These are phyloP conservation scores for Empidonax alnorum DNA, from an alignment of 2,113 vertebrate genomes.

Conservation along the genomic window DNA sequence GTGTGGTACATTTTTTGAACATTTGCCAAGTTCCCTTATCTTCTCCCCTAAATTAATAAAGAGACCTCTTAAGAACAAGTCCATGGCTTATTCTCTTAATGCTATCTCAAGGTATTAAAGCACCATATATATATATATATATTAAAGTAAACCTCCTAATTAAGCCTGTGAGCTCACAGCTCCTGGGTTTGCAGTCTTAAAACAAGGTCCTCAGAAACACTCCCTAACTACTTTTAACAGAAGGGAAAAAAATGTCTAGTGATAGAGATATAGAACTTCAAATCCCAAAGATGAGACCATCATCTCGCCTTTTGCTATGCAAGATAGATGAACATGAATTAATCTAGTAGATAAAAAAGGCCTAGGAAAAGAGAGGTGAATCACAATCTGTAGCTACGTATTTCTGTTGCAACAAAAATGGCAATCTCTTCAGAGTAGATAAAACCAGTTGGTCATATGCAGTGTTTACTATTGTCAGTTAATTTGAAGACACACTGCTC, in stretches of 20 bases:
- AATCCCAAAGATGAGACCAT: neutral
- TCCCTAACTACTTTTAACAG: neutral
- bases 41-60: too few species aligned
- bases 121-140: too few species aligned
- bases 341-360: neutral
- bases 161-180: too few species aligned
- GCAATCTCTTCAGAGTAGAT: neutral
- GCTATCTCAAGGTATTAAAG: too few species aligned
- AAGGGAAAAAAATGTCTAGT: neutral
- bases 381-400: neutral
- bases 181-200: too few species aligned
- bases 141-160: too few species aligned
- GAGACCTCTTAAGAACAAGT: too few species aligned
- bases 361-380: neutral
- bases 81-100: too few species aligned
- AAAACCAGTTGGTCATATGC: neutral
- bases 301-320: neutral
- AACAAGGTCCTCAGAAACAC: neutral
- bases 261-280: neutral
- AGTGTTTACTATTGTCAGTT: neutral
- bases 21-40: too few species aligned
- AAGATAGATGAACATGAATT: neutral
- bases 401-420: neutral
- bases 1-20: too few species aligned
- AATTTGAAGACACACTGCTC: neutral